Evolutionary conservation across 2,797 vertebrate genomes (phyloP).

Genomic region (Morelia viridis): DNA sequence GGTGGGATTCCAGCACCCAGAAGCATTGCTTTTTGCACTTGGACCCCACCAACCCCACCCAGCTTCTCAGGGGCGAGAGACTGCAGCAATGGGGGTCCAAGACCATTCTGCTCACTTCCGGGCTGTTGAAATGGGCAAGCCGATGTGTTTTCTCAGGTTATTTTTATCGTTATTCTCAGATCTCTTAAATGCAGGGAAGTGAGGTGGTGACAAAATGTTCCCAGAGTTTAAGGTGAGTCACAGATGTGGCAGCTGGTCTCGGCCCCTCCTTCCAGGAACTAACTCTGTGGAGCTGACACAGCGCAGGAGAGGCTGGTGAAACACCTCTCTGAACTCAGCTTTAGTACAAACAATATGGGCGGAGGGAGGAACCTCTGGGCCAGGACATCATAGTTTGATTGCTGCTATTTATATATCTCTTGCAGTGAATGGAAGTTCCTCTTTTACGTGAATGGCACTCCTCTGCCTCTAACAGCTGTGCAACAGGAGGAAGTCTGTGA

Average conservation of each 20-base stretch:
- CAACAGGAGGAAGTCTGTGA: background rate
- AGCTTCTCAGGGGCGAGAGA: background rate
- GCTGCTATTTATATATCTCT: background rate
- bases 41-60: background rate
- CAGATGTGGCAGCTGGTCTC: background rate
- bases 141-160: background rate
- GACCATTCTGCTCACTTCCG: background rate
- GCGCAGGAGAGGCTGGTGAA: background rate
- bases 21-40: background rate
- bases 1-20: background rate
- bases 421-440: background rate
- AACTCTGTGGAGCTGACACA: background rate
- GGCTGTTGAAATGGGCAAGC: background rate
- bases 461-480: background rate
- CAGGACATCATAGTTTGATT: background rate
- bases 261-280: background rate
- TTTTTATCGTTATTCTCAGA: background rate
- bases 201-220: background rate
- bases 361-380: background rate
- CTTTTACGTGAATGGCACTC: background rate
- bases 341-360: background rate
- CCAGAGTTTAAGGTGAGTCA: slow-evolving; percentile 12
- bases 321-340: background rate
- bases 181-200: background rate
- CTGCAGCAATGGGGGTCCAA: background rate